phyloP scores from a whole-genome alignment of 2,797 vertebrate genomes.

The Setipinna tenuifilis region DNA sequence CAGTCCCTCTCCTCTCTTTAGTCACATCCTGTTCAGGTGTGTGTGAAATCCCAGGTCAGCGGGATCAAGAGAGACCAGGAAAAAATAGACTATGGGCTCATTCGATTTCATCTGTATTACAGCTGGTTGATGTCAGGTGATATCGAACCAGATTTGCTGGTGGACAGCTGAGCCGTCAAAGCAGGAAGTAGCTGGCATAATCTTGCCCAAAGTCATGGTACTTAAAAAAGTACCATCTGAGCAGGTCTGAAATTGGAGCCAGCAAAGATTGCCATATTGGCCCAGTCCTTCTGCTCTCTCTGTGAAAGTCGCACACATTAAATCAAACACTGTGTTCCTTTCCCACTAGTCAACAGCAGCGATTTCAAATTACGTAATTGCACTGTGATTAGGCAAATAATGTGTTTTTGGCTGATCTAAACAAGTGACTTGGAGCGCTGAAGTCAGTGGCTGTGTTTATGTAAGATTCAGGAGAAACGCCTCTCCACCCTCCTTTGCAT shows the following conservation, averaged over 20 bases:
- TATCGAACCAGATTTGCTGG: no score
- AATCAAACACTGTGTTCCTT: not conserved
- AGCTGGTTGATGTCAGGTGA: no score
- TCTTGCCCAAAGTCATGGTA: no score
- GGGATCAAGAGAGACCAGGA: no score
- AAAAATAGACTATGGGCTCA: no score
- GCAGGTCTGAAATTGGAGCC: no score
- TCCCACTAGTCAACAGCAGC: constrained; percentile 7
- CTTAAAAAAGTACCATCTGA: no score
- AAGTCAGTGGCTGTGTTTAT: not conserved
- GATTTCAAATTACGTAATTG: not conserved
- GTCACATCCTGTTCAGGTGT: not conserved
- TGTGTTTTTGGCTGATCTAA: not conserved
- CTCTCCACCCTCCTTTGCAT: not conserved
- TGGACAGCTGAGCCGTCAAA: no score
- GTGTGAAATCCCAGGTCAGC: not conserved
- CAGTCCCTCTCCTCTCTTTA: not conserved
- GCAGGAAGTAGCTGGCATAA: no score
- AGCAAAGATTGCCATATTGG: no score
- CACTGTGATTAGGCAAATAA: not conserved
- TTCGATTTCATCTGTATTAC: no score
- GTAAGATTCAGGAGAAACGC: constrained; percentile 6
- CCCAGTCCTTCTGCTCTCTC: no score
- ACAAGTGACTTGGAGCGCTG: constrained; percentile 11
- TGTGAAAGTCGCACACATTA: not conserved